A percentile compares a stretch with the other conserved stretches of the same genome.
phyloP scores from a whole-genome alignment of 1,140 invertebrate genomes.

The Glossosoma conforme region DNA sequence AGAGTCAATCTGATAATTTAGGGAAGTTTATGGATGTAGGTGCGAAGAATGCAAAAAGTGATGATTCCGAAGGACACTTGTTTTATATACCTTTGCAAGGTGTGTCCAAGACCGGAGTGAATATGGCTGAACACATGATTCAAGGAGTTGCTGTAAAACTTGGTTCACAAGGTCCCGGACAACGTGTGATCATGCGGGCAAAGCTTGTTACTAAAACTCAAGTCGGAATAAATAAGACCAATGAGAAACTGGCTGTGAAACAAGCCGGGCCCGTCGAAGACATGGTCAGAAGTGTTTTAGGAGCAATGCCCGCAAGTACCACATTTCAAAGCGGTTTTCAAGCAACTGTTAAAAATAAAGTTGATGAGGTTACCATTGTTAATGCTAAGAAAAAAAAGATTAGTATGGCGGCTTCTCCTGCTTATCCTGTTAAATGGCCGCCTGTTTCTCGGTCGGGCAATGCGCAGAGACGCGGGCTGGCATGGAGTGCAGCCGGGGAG shows the following conservation, averaged over 20 bases:
- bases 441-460: slow-evolving; percentile 28
- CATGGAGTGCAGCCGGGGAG: slow-evolving; percentile 25
- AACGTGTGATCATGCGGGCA: slow-evolving; percentile 61
- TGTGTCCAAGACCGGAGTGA: slow-evolving; percentile 44
- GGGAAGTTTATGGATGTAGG: too few relatives aligned
- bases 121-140: slow-evolving; percentile 50
- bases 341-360: too few relatives aligned
- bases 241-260: neutral
- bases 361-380: neutral
- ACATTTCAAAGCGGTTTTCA: slow-evolving; percentile 1
- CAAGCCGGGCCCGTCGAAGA: slow-evolving; percentile 8
- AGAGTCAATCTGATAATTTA: too few relatives aligned
- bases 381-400: slow-evolving; percentile 2
- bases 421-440: neutral
- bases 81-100: slow-evolving; percentile 66
- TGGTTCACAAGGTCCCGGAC: slow-evolving; percentile 57
- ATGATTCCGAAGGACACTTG: slow-evolving; percentile 51
- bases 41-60: too few relatives aligned
- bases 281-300: slow-evolving; percentile 13
- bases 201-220: slow-evolving; percentile 63
- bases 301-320: slow-evolving; percentile 10
- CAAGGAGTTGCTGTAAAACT: slow-evolving; percentile 65
- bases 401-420: neutral
- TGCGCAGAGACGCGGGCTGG: slow-evolving; percentile 26
- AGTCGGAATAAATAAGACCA: slow-evolving; percentile 30